Evolutionary conservation across 2,888 invertebrate genomes (phyloP).

Genomic region (Acrobasis repandana): DNA sequence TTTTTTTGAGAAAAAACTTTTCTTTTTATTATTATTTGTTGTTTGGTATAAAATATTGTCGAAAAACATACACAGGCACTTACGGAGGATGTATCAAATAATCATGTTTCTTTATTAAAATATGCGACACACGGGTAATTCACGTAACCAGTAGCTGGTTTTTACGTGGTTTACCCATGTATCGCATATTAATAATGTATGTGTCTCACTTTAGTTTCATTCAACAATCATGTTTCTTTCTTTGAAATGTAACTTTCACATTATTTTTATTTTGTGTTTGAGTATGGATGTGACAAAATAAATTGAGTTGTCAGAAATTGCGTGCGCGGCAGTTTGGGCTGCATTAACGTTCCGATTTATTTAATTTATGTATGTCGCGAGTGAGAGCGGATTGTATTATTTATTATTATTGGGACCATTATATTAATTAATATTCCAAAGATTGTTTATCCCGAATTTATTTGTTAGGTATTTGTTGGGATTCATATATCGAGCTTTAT

Average conservation of each 20-base stretch:
- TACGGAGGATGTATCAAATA: too few relatives aligned
- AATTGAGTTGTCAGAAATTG: slow-evolving; percentile 68
- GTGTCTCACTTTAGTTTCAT: too few relatives aligned
- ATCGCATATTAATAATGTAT: too few relatives aligned
- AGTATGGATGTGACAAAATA: slow-evolving; percentile 69
- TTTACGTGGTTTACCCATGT: too few relatives aligned
- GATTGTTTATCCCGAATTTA: not conserved
- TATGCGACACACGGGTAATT: too few relatives aligned
- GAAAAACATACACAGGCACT: too few relatives aligned
- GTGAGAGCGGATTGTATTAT: slow-evolving; percentile 23
- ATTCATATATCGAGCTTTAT: not conserved
- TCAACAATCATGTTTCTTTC: too few relatives aligned
- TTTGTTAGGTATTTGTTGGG: not conserved
- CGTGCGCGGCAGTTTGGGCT: slow-evolving; percentile 52
- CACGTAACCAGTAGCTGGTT: too few relatives aligned
- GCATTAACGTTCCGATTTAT: slow-evolving; percentile 58
- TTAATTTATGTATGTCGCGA: slow-evolving; percentile 41
- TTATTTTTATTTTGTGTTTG: slow-evolving; percentile 41
- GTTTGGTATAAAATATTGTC: too few relatives aligned
- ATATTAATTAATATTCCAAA: slow-evolving; percentile 12
- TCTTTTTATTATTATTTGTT: too few relatives aligned
- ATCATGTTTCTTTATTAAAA: too few relatives aligned
- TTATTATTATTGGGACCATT: slow-evolving; percentile 11
- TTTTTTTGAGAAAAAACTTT: too few relatives aligned
- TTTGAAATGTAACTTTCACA: not conserved